These are phyloP conservation scores for Xenops minutus DNA, from an alignment of 2,797 vertebrate species.

Conservation along the genomic window DNA sequence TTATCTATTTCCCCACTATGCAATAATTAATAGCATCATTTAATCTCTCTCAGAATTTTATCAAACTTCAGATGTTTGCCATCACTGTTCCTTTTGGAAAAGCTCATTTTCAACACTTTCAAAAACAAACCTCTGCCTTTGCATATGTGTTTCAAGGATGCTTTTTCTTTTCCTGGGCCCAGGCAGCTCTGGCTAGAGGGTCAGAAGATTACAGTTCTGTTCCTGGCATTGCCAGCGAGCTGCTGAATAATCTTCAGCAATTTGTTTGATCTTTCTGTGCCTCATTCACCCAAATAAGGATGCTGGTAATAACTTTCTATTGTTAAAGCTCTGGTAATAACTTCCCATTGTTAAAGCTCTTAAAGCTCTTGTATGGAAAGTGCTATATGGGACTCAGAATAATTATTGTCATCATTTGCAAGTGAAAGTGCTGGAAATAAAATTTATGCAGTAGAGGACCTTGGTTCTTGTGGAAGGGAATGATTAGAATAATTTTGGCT, in stretches of 20 bases:
- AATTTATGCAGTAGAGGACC: neutral
- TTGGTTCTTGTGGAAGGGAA: neutral
- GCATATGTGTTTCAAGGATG: fast-evolving
- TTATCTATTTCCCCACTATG: neutral
- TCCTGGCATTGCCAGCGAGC: neutral
- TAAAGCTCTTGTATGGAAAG: neutral
- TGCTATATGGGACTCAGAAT: neutral
- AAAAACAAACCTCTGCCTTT: neutral
- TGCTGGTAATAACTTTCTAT: conserved; percentile 48
- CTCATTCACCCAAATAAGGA: conserved; percentile 26
- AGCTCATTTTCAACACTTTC: neutral
- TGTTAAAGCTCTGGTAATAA: conserved; percentile 56
- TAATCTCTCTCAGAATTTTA: neutral
- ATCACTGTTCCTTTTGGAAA: neutral
- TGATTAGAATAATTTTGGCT: neutral
- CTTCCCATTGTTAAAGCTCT: conserved; percentile 48
- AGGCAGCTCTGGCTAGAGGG: neutral
- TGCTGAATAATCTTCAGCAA: conserved; percentile 28
- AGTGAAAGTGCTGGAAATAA: neutral
- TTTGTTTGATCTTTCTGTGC: conserved; percentile 6
- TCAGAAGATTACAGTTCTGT: neutral
- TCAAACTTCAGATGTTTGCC: neutral
- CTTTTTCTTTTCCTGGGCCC: neutral
- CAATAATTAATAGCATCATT: neutral
- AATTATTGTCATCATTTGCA: conserved; percentile 29